A percentile compares a stretch with the other conserved stretches of the same genome.
Conservation (phyloP, 2,113 vertebrate genomes). For the Zapornia atra region DNA sequence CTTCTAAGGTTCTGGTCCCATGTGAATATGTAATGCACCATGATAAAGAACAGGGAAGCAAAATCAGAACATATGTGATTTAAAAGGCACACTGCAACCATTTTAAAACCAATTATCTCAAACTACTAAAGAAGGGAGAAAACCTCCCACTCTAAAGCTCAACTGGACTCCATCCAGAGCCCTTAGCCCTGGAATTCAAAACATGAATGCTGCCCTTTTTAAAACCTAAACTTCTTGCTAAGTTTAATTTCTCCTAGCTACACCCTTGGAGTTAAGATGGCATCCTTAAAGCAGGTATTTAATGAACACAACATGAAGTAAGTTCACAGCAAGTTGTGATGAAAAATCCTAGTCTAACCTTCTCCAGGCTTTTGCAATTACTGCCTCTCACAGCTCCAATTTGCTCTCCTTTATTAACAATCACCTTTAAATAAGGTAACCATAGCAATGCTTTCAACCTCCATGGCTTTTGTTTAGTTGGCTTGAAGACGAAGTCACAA, state of each 20-base stretch:
- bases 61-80: constrained; percentile 36
- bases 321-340: constrained; percentile 37
- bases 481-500: constrained; percentile 43
- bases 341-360: constrained; percentile 49
- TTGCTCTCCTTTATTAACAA: constrained; percentile 47
- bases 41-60: constrained; percentile 17
- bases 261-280: not conserved
- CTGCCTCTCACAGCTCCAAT: constrained; percentile 34
- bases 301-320: constrained; percentile 25
- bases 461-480: constrained; percentile 38
- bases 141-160: not conserved
- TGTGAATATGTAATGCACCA: not conserved
- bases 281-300: constrained; percentile 19
- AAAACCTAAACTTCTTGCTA: not conserved
- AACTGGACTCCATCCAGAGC: not conserved
- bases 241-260: not conserved
- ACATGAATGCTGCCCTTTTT: not conserved
- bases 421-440: constrained; percentile 57
- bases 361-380: constrained; percentile 52
- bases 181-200: not conserved
- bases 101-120: constrained; percentile 9
- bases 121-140: not conserved
- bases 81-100: not conserved
- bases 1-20: not conserved
- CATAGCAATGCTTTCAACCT: constrained; percentile 24